Evolutionary conservation across 2,113 vertebrate species (phyloP), one percentile per base, ranked within the genome.

Genomic region (Nesospiza acunhae): DNA sequence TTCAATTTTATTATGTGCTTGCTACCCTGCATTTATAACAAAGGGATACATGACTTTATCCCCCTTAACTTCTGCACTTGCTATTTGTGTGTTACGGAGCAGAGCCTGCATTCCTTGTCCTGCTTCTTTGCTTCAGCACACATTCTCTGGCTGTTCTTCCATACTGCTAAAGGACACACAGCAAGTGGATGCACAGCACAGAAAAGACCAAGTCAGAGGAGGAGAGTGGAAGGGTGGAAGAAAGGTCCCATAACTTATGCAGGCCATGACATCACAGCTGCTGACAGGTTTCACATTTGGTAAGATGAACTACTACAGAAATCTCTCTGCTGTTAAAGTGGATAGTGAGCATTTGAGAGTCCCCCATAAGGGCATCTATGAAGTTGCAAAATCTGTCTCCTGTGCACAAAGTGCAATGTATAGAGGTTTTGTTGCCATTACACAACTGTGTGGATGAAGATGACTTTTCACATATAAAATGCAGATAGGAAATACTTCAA

Each of bases 211-310:
- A 75, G 73, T 35, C 64, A 77, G 66, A 90, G 55, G 44, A 86
- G 91, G 64, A 89, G 79, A 89, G 73, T 31, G 53, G n/a, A 69
- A 83, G 18, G 46, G 18, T 63, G 42, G 84, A n/a, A 94, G 56
- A 75, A 87, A 67, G 56, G n/a, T 59, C 76, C 60, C 66, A 35
- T 89, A 62, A 96, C 59, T 94, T 91, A 92, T 20, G 63, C 46
- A 89, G 55, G 52, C 23, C 63, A 58, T 92, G 92, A 73, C 92
- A 96, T 94, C 87, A 85, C 19, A 53, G 96, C 90, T 96, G 93
- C 70, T 86, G 64, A 95, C 30, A 87, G 58, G 80, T 96, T 91
- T 93, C n/a, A 13, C 4, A 21, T 77, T 94, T 94, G 84, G 37
- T 82, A 87, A 90, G 86, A 92, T n/a, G 90, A 93, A 86, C 18